Evolutionary conservation across 2,888 invertebrate species (phyloP).

Genomic region (Pyrgus malvae): DNA sequence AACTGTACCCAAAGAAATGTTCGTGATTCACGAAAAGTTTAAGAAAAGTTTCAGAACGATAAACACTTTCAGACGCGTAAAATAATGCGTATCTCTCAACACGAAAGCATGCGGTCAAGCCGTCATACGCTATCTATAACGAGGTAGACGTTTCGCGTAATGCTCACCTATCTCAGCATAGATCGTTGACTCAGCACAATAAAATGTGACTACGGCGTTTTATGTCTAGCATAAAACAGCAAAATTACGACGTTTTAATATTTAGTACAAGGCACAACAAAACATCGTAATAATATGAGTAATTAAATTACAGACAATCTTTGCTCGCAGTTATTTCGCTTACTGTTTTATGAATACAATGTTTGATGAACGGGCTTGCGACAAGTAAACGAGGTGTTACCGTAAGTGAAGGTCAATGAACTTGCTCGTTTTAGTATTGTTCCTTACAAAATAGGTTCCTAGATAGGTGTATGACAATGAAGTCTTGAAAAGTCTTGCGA

Average conservation of each 20-base stretch:
- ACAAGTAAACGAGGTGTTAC: not conserved
- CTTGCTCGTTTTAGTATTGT: not conserved
- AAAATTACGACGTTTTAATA: too few species aligned
- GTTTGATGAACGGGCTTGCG: not conserved
- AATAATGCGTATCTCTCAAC: conserved; percentile 29
- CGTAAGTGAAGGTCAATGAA: not conserved
- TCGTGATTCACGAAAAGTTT: not conserved
- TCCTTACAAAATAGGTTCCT: too few species aligned
- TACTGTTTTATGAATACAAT: not conserved
- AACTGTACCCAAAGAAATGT: too few species aligned
- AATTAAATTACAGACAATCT: not conserved
- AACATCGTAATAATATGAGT: not conserved
- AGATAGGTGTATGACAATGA: too few species aligned
- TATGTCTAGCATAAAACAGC: conserved; percentile 1
- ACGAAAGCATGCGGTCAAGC: conserved; percentile 31
- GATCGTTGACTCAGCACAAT: conserved; percentile 37
- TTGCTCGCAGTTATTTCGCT: not conserved
- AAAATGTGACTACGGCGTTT: conserved; percentile 1
- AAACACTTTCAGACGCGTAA: not conserved
- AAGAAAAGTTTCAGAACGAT: too few species aligned
- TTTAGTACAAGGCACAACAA: not conserved
- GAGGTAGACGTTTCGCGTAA: conserved; percentile 33
- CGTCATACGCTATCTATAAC: conserved; percentile 37
- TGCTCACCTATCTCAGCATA: conserved; percentile 32
- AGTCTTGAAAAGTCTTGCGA: too few species aligned